phyloP scores from a whole-genome alignment of 2,797 vertebrate genomes.

The Propithecus perrieri region DNA sequence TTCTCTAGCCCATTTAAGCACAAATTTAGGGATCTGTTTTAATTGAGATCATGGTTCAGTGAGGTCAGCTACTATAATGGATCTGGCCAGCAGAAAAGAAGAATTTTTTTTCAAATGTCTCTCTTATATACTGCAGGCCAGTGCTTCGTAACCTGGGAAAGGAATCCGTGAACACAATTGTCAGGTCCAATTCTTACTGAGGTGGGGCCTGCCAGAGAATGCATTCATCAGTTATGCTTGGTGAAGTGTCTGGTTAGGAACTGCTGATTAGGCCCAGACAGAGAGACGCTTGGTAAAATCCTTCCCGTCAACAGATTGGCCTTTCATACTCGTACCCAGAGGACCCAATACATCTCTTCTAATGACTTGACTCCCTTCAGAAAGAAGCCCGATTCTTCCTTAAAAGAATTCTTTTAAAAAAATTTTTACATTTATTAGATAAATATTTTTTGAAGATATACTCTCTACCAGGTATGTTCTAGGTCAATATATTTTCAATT shows the following conservation, averaged over 20 bases:
- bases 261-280: not conserved
- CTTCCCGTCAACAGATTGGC: not conserved
- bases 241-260: not conserved
- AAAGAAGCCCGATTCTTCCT: not conserved
- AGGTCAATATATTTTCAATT: not conserved
- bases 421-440: not conserved
- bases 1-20: not conserved
- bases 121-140: not conserved
- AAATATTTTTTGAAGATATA: not conserved
- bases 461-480: not conserved
- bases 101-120: not conserved
- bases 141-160: not conserved
- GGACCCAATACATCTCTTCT: not conserved
- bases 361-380: not conserved
- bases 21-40: not conserved
- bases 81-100: not conserved
- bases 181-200: not conserved
- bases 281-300: not conserved
- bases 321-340: not conserved
- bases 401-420: not conserved
- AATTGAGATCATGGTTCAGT: not conserved
- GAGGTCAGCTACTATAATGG: not conserved
- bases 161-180: not conserved
- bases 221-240: not conserved
- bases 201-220: not conserved